Conservation (phyloP, 1,140 invertebrate genomes). For the Nautilus pompilius region DNA sequence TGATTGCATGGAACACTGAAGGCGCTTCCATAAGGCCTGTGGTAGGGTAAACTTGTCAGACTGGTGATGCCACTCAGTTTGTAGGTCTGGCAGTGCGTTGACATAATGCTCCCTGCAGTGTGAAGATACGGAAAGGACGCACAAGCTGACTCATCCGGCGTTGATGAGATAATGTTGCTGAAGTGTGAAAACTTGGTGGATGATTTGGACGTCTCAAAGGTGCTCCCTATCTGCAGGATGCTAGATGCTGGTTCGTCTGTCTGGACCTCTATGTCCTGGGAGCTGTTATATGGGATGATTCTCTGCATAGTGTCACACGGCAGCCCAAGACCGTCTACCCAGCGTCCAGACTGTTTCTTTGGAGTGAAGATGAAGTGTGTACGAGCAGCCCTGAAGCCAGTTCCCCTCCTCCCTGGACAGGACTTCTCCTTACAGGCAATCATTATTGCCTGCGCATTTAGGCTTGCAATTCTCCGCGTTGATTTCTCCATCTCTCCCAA, state of each 20-base stretch:
- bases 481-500: conserved; percentile 13
- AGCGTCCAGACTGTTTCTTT: conserved; percentile 3
- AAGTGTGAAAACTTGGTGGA: background rate
- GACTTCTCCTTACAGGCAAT: conserved; percentile 5
- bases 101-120: background rate
- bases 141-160: background rate
- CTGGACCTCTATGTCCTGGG: background rate
- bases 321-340: conserved; percentile 17
- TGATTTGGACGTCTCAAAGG: background rate
- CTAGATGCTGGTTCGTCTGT: background rate
- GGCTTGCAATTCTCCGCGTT: conserved; percentile 17
- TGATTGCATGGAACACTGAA: conserved; percentile 28
- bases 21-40: conserved; percentile 16
- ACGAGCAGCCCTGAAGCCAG: conserved; percentile 13
- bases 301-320: conserved; percentile 3
- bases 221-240: background rate
- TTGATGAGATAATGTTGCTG: background rate
- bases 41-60: conserved; percentile 12
- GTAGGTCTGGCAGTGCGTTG: conserved; percentile 29
- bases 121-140: background rate
- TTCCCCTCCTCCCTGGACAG: conserved; percentile 4
- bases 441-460: conserved; percentile 17
- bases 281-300: background rate
- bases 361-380: conserved; percentile 4
- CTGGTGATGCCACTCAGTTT: conserved; percentile 23